Evolutionary conservation across 2,113 vertebrate genomes (phyloP).

Genomic region (Hyperopisus bebe): DNA sequence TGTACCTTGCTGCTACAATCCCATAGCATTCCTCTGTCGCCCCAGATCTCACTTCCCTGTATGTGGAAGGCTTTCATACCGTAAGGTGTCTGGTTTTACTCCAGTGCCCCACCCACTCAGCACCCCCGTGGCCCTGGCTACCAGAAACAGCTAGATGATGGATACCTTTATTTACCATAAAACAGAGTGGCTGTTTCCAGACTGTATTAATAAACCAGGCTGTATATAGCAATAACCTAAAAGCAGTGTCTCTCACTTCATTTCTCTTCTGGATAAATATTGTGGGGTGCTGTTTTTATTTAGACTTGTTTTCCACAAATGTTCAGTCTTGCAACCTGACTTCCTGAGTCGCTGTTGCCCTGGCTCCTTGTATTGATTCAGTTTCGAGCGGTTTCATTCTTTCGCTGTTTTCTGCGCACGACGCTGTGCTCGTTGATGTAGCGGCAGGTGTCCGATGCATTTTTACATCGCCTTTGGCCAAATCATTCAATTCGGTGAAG

Average conservation of each 20-base stretch:
- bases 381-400: neutral
- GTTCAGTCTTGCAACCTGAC: neutral
- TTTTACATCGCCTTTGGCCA: neutral
- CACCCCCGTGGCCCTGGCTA: neutral
- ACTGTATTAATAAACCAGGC: neutral
- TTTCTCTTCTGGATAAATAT: neutral
- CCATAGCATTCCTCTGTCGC: neutral
- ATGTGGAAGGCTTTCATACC: neutral
- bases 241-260: neutral
- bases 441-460: neutral
- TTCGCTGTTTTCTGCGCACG: neutral
- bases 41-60: neutral
- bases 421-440: neutral
- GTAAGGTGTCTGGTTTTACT: neutral
- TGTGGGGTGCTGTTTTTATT: neutral
- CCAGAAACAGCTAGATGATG: neutral
- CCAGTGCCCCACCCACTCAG: neutral
- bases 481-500: neutral
- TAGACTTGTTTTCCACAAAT: neutral
- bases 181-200: neutral
- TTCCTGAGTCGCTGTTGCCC: neutral
- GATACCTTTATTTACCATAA: conserved; percentile 1
- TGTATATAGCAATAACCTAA: neutral
- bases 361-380: neutral
- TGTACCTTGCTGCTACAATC: neutral